Base-by-base conservation (phyloP, 2,113 vertebrate species). In the Damaliscus lunatus region DNA sequence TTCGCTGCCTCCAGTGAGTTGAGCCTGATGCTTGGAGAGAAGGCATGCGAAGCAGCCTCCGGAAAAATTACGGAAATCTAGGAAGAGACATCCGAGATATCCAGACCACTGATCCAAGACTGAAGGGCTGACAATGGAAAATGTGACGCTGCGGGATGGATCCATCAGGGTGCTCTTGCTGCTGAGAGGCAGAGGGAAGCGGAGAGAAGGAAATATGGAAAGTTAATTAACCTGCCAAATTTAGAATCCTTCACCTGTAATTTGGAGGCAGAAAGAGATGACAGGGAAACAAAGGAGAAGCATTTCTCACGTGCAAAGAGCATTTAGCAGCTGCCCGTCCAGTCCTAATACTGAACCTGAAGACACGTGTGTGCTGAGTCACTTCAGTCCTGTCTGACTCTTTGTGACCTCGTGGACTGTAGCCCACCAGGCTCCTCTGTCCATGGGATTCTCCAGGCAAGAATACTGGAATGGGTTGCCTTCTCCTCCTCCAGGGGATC, bases 191-290 rank as follows among this genome's bases (percentile, higher is more conserved):
- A 86, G 48, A 9, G 14, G 78, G 6, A 50, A 78, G 87, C 23
- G n/a, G 59, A 48, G 62, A 84, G 29, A 53, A 21, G 91, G 36
- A 89, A 53, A 36, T 50, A 4, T 1, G 4, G 90, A 43, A 91
- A 82, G 93, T 55, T 92, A 90, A 98, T 27, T 67, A 97, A 97
- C 83, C 90, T 97, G 93, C 96, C 88, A 96, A 31, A 43, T 21
- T 1, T 55, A 33, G 60, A 88, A n/a, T 2, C 15, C 10, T 11
- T 96, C 64, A 48, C 57, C 88, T 88, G 85, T 29, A 25, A 82
- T 67, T 55, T 36, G 50, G 92, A 80, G 80, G 48, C 55, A 27
- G 23, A 7, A n/a, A 36, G 60, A 93, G 36, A 48, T 43, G 95
- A 46, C 1, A 6, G 57, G n/a, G 77, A 82, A 74, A 82, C 81